A percentile compares a stretch with the other conserved stretches of the same genome.
Conservation (phyloP, 2,888 invertebrate genomes). For the Macrophya alboannulata region DNA sequence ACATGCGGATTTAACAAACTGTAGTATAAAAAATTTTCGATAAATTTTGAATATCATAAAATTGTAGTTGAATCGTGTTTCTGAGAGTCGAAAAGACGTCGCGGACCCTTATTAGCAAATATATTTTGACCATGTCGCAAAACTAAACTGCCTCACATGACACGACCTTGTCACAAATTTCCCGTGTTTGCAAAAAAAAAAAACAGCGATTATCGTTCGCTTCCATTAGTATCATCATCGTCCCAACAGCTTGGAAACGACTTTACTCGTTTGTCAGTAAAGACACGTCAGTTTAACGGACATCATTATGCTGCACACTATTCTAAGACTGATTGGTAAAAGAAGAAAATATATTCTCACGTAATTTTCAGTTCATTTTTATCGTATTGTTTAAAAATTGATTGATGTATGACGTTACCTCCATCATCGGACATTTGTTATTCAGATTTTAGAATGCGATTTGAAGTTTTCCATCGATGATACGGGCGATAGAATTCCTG, state of each 20-base stretch:
- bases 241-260: not conserved
- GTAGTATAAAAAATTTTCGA: not conserved
- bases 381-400: not conserved
- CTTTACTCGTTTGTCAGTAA: not conserved
- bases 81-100: not conserved
- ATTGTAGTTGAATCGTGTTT: not conserved
- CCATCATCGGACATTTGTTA: not conserved
- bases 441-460: not conserved
- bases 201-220: too few species aligned
- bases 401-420: not conserved
- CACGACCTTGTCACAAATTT: not conserved
- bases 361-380: not conserved
- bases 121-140: not conserved
- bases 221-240: constrained; percentile 18
- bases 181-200: not conserved
- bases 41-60: not conserved
- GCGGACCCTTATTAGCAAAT: not conserved
- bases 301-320: not conserved
- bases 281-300: not conserved
- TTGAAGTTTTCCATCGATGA: not conserved
- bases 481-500: not conserved
- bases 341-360: not conserved
- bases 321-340: not conserved
- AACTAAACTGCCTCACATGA: not conserved
- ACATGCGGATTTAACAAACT: not conserved